These are phyloP conservation scores for Eutrigla gurnardus DNA, from an alignment of 2,797 vertebrate genomes.

Conservation along the genomic window DNA sequence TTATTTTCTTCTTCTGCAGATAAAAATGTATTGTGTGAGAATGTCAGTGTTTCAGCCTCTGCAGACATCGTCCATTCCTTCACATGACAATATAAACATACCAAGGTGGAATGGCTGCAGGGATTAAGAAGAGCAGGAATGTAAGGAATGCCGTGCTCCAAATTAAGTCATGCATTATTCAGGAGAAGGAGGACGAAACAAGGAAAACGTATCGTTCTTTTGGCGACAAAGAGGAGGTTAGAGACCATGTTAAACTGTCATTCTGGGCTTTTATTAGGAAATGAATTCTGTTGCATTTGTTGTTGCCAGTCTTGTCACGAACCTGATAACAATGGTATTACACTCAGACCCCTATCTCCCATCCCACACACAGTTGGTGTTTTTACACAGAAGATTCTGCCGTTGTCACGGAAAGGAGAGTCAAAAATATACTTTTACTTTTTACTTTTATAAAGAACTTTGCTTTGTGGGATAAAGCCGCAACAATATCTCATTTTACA, in stretches of 20 bases:
- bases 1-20: not conserved
- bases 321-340: slow-evolving; percentile 35
- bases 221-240: slow-evolving; percentile 43
- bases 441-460: too few relatives aligned
- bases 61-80: slow-evolving; percentile 29
- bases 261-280: slow-evolving; percentile 34
- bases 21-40: not conserved
- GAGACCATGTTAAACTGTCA: slow-evolving; percentile 43
- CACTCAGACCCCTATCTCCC: slow-evolving; percentile 8
- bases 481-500: too few relatives aligned
- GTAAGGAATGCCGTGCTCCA: slow-evolving; percentile 66
- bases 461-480: too few relatives aligned
- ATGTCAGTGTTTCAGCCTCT: slow-evolving; percentile 3
- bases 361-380: not conserved
- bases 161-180: slow-evolving; percentile 61
- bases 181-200: slow-evolving; percentile 26
- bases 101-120: slow-evolving; percentile 39
- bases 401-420: too few relatives aligned
- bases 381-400: too few relatives aligned
- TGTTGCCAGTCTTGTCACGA: slow-evolving; percentile 56
- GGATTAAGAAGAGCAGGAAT: slow-evolving; percentile 62
- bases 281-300: slow-evolving; percentile 35
- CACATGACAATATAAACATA: slow-evolving; percentile 52
- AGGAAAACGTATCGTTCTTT: slow-evolving; percentile 20
- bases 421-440: too few relatives aligned